phyloP scores from a whole-genome alignment of 2,113 vertebrate genomes.

The Leuciscus idus region DNA sequence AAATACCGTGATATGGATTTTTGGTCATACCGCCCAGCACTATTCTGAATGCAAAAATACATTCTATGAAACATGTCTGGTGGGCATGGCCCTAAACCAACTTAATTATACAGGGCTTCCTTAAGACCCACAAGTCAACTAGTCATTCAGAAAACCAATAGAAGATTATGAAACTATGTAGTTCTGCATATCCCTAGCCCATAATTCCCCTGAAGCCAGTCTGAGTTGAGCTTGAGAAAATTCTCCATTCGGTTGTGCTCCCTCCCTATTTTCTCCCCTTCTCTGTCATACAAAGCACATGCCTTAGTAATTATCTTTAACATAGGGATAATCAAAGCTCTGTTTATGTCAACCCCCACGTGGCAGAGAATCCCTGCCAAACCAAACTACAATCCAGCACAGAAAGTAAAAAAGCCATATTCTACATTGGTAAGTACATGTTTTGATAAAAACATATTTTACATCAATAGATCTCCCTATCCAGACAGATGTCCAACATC shows the following conservation, averaged over 20 bases:
- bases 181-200: conserved; percentile 2
- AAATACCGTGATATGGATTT: too few relatives aligned
- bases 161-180: neutral
- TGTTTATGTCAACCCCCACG: conserved; percentile 5
- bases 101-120: conserved; percentile 19
- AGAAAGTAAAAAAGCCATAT: neutral
- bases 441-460: conserved; percentile 17
- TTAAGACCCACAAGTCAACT: neutral
- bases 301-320: conserved; percentile 63
- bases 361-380: neutral
- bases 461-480: conserved; percentile 28
- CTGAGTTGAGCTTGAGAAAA: neutral
- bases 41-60: neutral
- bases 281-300: conserved; percentile 55
- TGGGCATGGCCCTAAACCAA: conserved; percentile 9
- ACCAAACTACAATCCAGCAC: neutral
- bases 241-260: neutral
- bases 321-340: conserved; percentile 61
- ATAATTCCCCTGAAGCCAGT: conserved; percentile 11
- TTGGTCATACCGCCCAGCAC: too few relatives aligned
- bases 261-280: neutral
- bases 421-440: neutral
- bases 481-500: conserved; percentile 32
- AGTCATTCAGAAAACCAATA: conserved; percentile 17
- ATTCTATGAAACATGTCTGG: neutral